Conservation (phyloP, 2,797 vertebrate species). For the Pelochelys cantorii region DNA sequence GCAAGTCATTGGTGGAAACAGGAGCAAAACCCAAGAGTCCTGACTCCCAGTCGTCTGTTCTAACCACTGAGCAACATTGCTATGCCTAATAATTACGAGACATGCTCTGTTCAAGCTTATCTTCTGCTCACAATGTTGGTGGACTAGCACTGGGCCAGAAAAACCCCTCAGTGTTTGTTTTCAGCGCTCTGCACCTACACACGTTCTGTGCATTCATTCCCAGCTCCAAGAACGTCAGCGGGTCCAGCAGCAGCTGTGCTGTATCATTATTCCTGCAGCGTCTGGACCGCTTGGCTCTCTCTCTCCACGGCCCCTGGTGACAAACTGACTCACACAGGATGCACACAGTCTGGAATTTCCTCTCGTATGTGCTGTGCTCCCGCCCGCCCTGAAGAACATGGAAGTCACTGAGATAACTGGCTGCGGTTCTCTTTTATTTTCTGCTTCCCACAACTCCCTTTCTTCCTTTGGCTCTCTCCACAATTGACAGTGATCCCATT, state of each 20-base stretch:
- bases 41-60: not conserved
- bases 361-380: not conserved
- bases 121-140: not conserved
- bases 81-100: not conserved
- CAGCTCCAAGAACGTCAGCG: not conserved
- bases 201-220: accelerated
- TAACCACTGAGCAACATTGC: not conserved
- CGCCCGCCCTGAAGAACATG: accelerated
- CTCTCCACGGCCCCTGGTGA: accelerated
- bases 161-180: not conserved
- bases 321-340: not conserved
- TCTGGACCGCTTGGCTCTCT: not conserved
- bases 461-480: not conserved
- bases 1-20: not conserved
- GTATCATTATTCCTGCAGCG: not conserved
- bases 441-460: not conserved
- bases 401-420: accelerated
- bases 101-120: not conserved
- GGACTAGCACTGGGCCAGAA: not conserved
- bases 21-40: not conserved
- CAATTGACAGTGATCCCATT: not conserved
- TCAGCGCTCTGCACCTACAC: accelerated
- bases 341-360: not conserved
- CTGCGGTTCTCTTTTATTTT: not conserved
- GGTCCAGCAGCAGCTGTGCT: accelerated